Conservation (phyloP, 2,113 vertebrate species). For the Colistium nudipinnis region DNA sequence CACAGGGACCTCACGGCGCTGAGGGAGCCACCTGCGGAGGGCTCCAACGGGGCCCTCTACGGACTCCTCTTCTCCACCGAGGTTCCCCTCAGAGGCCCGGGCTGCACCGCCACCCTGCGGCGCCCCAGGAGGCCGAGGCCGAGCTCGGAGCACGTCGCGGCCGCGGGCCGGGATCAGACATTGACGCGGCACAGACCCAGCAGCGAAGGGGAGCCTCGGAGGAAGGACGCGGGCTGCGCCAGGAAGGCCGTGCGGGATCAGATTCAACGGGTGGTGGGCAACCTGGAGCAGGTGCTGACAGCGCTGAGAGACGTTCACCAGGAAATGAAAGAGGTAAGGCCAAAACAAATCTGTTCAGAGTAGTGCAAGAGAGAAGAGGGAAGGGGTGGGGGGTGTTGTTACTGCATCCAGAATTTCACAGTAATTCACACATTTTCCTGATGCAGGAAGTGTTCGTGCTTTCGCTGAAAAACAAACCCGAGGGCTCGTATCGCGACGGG, state of each 20-base stretch:
- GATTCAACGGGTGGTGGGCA: slow-evolving; percentile 79
- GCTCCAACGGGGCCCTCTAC: slow-evolving; percentile 50
- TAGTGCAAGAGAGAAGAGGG: not conserved
- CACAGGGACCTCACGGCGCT: slow-evolving; percentile 58
- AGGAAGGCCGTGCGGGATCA: slow-evolving; percentile 77
- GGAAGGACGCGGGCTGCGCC: slow-evolving; percentile 42
- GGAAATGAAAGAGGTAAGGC: slow-evolving; percentile 85
- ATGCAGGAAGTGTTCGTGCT: slow-evolving; percentile 37
- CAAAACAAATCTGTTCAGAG: slow-evolving; percentile 7
- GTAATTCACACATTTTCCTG: slow-evolving; percentile 27
- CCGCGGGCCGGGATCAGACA: slow-evolving; percentile 45
- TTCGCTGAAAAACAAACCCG: slow-evolving; percentile 40
- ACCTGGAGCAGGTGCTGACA: slow-evolving; percentile 81
- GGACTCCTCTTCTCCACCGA: slow-evolving; percentile 73
- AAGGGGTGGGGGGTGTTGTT: not conserved
- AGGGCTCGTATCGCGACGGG: slow-evolving; percentile 34
- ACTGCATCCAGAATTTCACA: slow-evolving; percentile 11
- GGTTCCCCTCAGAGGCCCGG: slow-evolving; percentile 54
- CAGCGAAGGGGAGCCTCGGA: slow-evolving; percentile 12
- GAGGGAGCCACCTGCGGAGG: slow-evolving; percentile 57
- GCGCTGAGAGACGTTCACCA: slow-evolving; percentile 82
- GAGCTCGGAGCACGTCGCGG: slow-evolving; percentile 29
- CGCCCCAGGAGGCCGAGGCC: slow-evolving; percentile 47
- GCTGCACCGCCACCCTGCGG: slow-evolving; percentile 37
- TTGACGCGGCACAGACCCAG: slow-evolving; percentile 34